Conservation (phyloP, 2,888 invertebrate species). For the Actias luna region DNA sequence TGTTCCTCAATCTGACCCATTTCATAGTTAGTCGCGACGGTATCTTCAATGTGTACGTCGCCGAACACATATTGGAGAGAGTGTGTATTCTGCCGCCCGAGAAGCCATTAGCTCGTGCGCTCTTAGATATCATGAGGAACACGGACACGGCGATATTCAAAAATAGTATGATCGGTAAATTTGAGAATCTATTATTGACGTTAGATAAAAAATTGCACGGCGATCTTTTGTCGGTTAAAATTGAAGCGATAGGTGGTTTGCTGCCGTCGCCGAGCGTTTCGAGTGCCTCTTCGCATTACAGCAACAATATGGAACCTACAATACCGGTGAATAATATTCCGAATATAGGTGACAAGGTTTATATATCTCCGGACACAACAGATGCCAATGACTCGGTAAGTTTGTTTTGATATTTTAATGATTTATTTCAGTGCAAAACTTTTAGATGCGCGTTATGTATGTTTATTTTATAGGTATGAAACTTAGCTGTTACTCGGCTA, state of each 20-base stretch:
- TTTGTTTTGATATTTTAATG: slow-evolving; percentile 11
- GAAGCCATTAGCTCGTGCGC: slow-evolving; percentile 38
- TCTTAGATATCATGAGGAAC: slow-evolving; percentile 48
- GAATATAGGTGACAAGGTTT: slow-evolving; percentile 27
- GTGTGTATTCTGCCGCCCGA: slow-evolving; percentile 61
- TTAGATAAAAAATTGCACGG: slow-evolving; percentile 33
- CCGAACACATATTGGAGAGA: slow-evolving; percentile 54
- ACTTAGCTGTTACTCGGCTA: no score
- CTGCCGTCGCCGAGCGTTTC: background rate
- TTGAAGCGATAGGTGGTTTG: background rate
- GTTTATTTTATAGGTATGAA: no score
- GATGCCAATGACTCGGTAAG: slow-evolving; percentile 58
- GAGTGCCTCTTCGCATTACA: background rate
- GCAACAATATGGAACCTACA: slow-evolving; percentile 3
- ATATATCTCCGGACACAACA: slow-evolving; percentile 62
- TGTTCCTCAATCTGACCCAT: slow-evolving; percentile 54
- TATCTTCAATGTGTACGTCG: slow-evolving; percentile 42
- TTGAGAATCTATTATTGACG: slow-evolving; percentile 45
- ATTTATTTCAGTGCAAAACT: background rate
- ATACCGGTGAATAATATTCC: slow-evolving; percentile 4
- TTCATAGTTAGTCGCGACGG: slow-evolving; percentile 44
- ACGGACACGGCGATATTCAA: slow-evolving; percentile 49
- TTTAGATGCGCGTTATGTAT: no score
- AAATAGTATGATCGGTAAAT: slow-evolving; percentile 41
- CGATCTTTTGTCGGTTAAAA: slow-evolving; percentile 32